Base-by-base conservation (phyloP, 2,113 vertebrate species). In the Xiphophorus hellerii region DNA sequence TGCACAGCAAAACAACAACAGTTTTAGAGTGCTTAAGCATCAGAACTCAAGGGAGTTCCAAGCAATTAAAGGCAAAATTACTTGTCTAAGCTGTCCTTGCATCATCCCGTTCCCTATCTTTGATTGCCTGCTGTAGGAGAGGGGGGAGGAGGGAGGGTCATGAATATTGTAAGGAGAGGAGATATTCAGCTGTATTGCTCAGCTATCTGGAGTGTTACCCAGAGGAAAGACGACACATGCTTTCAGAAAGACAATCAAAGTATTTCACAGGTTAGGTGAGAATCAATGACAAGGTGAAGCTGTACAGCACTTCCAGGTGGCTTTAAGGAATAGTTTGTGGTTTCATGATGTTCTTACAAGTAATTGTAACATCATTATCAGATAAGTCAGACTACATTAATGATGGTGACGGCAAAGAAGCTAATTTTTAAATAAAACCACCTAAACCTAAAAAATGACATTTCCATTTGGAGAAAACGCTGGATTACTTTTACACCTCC, bases 11-110 rank as follows among this genome's bases (percentile, higher is more conserved):
- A 93, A 92, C 92, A 93, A 92, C 90, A 93, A 89, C 84, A 88
- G 84, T 90, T 92, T 88, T 78, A 71, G 71, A 91, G 86, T 80
- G 72, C 90, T 92, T 90, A 92, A 89, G 89, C 86, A 87, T 89
- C 42, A 73, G 69, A 75, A 83, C 92, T 90, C 92, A 37, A 66
- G 93, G 92, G 93, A 93, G 63, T 70, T 69, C 73, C 0, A 69
- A 78, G 91, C 89, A 93, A 94, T 94, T 94, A 93, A 92, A 93
- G 72, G 77, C 85, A 87, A 91, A 93, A 92, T 92, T 69, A 91
- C 91, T 93, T 74, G 76, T 84, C 90, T 92, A 91, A 93, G 92
- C 91, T 90, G 90, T 92, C 90, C 87, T 92, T 81, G 81, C 61
- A 81, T 81, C 77, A 81, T 85, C 69, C 60, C 62, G 44, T 82